Evolutionary conservation across 2,888 invertebrate species (phyloP).

Genomic region (Habrosyne pyritoides): DNA sequence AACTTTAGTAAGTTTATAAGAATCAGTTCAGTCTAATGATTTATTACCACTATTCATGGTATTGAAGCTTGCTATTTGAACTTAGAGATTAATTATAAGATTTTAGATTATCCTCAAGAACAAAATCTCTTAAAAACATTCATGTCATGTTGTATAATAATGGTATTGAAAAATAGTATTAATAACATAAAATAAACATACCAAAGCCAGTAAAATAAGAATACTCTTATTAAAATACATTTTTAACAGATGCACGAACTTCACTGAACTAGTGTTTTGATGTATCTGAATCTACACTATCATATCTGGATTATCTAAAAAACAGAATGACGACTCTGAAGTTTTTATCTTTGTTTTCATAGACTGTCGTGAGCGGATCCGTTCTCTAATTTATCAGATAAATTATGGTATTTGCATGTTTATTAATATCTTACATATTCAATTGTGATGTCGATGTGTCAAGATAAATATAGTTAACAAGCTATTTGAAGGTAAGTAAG

Average conservation of each 20-base stretch:
- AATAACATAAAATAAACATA: not conserved
- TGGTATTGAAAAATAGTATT: not conserved
- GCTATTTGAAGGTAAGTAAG: too few species aligned
- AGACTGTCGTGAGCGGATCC: not conserved
- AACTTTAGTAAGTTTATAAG: too few species aligned
- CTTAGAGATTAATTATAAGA: too few species aligned
- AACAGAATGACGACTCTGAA: not conserved
- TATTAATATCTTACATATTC: not conserved
- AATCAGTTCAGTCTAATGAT: too few species aligned
- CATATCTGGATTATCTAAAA: not conserved
- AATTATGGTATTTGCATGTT: too few species aligned
- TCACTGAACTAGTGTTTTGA: not conserved
- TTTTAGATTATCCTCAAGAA: too few species aligned
- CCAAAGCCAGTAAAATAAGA: not conserved
- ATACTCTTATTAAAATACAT: slow-evolving; percentile 3
- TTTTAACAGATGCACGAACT: not conserved
- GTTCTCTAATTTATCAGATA: too few species aligned
- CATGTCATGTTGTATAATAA: too few species aligned
- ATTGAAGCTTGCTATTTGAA: too few species aligned
- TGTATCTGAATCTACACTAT: not conserved
- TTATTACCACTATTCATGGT: too few species aligned
- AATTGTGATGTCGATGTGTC: not conserved
- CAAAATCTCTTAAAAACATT: too few species aligned
- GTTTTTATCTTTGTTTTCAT: not conserved
- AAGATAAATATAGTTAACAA: not conserved